Base-by-base conservation (phyloP, 2,113 vertebrate genomes). In the Lethenteron camtschaticum region DNA sequence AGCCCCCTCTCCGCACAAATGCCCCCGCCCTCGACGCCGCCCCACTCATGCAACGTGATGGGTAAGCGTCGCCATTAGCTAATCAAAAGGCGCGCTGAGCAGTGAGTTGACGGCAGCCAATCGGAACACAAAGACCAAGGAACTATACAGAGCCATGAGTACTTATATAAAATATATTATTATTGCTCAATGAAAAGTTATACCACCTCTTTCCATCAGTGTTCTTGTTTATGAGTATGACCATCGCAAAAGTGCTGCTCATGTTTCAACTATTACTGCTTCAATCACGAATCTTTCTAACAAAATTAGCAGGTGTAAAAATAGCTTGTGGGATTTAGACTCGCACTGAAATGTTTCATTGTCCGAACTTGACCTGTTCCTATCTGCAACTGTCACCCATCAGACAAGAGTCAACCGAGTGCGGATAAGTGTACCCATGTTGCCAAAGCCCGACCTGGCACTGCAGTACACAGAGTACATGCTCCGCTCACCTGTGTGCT, bases 391-490 rank as follows among this genome's bases (percentile, higher is more conserved):
- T 41, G 41, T 41, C 41, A 41, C 41, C 41, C 41, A 41, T 41
- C 41, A 41, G 41, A 41, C 41, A 41, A 41, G 41, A 41, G 41
- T 41, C 41, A 41, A 80, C 8, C 82, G 78, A 73, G 87, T 90
- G 9, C 80, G 69, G 3, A 83, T 91, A 74, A 77, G 77, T 1
- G 81, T 85, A 70, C 77, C 78, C 0, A 72, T 69, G 1, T 82
- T 86, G 10, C 75, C 78, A 1, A 91, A 87, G 74, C 88, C 88
- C 1, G 83, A 85, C 20, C 69, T 96, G 73, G 90, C 83, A 0
- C n/a, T 95, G 72, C 77, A 79, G 66, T 99, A 89, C 72, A 57
- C 86, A 72, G 88, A 96, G 13, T 85, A 89, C 73, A 74, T 96
- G 72, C 72, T 96, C 73, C 82, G 77, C 59, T 79, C 81, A 69